These are phyloP conservation scores for Rhadinocentrus ornatus DNA, from an alignment of 2,797 vertebrate species.

Conservation along the genomic window DNA sequence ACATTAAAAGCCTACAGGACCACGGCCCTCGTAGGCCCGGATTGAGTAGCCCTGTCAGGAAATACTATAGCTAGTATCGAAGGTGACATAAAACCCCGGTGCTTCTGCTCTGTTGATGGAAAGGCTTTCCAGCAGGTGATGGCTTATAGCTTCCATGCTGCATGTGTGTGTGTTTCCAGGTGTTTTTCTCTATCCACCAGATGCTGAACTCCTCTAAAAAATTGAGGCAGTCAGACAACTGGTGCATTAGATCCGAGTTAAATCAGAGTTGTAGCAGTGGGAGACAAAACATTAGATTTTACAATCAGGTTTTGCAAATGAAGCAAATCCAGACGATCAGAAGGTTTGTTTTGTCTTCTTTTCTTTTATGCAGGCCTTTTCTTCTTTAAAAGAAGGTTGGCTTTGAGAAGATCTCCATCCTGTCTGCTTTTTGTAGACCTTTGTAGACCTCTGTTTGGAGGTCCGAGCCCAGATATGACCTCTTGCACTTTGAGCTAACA, in stretches of 20 bases:
- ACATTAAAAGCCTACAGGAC: no score
- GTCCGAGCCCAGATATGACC: conserved; percentile 1
- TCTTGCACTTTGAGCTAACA: conserved; percentile 9
- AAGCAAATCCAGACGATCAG: not conserved
- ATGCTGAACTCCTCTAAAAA: not conserved
- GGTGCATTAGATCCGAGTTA: not conserved
- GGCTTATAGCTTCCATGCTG: not conserved
- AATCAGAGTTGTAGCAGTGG: not conserved
- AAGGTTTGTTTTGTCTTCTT: not conserved
- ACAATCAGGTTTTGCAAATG: not conserved
- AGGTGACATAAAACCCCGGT: not conserved
- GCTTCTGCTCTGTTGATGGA: not conserved
- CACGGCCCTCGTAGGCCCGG: no score
- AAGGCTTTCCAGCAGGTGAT: not conserved
- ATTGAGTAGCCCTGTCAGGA: not conserved
- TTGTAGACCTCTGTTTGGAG: no score
- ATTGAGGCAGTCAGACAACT: not conserved
- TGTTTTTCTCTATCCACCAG: conserved; percentile 11
- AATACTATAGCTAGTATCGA: not conserved
- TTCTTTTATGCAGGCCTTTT: not conserved
- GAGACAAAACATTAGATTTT: not conserved
- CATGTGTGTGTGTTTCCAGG: not conserved
- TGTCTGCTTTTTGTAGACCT: no score
- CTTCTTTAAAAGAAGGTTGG: not conserved
- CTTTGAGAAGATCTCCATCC: not conserved